These are phyloP conservation scores for Plutomurus gul DNA, from an alignment of 1,140 invertebrate species.

Conservation along the genomic window DNA sequence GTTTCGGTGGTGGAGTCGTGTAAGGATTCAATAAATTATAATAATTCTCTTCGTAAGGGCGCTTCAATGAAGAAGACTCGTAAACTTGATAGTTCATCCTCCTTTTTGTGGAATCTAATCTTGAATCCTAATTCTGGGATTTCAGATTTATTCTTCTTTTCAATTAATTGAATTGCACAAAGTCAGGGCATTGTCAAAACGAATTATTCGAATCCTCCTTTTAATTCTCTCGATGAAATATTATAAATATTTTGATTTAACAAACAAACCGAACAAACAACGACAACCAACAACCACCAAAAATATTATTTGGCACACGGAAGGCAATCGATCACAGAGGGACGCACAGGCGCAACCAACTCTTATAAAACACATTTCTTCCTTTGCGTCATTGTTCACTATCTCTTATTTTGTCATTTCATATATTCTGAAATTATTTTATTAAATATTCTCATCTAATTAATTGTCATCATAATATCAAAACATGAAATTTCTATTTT, in stretches of 20 bases:
- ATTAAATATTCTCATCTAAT: no score
- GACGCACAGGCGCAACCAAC: background rate
- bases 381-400: background rate
- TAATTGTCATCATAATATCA: no score
- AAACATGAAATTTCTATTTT: no score
- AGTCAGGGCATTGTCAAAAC: background rate
- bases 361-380: background rate
- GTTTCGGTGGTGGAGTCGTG: background rate
- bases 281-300: background rate
- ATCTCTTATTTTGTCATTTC: background rate
- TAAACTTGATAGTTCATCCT: slow-evolving; percentile 15
- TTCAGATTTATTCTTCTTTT: no score
- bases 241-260: no score
- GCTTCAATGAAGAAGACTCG: background rate
- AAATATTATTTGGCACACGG: background rate
- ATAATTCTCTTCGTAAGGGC: background rate
- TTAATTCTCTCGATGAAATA: no score
- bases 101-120: no score
- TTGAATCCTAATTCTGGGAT: no score
- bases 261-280: no score
- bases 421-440: no score
- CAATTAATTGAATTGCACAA: background rate
- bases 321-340: slow-evolving; percentile 11
- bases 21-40: background rate
- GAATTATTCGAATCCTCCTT: background rate